Conservation (phyloP, 2,888 invertebrate genomes). For the Metopia argyrocephala region DNA sequence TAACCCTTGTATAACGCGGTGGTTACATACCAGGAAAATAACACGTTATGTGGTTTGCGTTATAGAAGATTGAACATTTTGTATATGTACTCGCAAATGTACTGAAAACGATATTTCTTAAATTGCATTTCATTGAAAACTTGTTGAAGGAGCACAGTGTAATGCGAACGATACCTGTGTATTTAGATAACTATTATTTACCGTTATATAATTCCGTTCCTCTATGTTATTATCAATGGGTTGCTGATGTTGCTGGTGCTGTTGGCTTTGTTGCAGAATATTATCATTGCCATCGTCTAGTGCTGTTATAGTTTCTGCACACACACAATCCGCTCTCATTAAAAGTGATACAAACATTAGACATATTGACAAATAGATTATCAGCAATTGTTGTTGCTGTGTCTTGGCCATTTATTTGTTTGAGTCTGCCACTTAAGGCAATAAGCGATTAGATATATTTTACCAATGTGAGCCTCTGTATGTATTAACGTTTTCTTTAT, state of each 20-base stretch:
- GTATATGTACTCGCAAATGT: too few relatives aligned
- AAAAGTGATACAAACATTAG: slow-evolving; percentile 27
- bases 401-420: slow-evolving; percentile 62
- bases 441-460: slow-evolving; percentile 21
- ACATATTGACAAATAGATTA: slow-evolving; percentile 56
- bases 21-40: too few relatives aligned
- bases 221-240: slow-evolving; percentile 36
- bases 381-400: slow-evolving; percentile 40
- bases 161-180: too few relatives aligned
- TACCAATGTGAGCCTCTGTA: neutral
- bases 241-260: slow-evolving; percentile 22
- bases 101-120: too few relatives aligned
- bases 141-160: too few relatives aligned
- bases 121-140: too few relatives aligned
- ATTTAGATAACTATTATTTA: slow-evolving; percentile 15
- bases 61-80: too few relatives aligned
- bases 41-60: too few relatives aligned
- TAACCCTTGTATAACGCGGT: too few relatives aligned
- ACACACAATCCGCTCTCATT: slow-evolving; percentile 51
- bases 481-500: neutral
- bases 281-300: slow-evolving; percentile 56
- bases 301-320: slow-evolving; percentile 37
- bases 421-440: slow-evolving; percentile 54
- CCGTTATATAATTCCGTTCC: slow-evolving; percentile 51
- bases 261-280: slow-evolving; percentile 43